A percentile compares a stretch with the other conserved stretches of the same genome.
These are phyloP conservation scores for Achlya flavicornis DNA, from an alignment of 2,888 invertebrate species.

Conservation along the genomic window DNA sequence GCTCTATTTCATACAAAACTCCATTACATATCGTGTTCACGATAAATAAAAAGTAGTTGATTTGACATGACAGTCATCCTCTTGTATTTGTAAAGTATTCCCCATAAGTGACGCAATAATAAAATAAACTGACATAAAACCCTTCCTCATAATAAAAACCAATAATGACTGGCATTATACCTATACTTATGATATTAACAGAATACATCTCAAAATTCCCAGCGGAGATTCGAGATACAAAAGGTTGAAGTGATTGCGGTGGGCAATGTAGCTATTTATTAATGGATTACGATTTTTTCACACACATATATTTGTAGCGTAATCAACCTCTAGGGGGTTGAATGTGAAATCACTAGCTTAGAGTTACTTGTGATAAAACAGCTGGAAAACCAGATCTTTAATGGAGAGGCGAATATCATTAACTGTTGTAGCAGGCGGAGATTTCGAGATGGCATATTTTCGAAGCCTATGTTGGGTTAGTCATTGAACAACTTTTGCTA, in stretches of 20 bases:
- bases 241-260: neutral
- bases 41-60: too few species aligned
- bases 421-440: neutral
- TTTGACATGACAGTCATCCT: too few species aligned
- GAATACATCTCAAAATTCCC: neutral
- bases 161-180: neutral
- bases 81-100: too few species aligned
- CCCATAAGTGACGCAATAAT: too few species aligned
- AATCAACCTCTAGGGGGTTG: conserved; percentile 3
- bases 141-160: neutral
- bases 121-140: neutral
- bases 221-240: neutral
- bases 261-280: conserved; percentile 2
- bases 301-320: neutral
- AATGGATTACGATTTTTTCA: neutral
- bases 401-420: neutral
- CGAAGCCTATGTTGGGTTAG: too few species aligned
- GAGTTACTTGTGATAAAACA: neutral
- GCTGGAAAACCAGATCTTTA: neutral
- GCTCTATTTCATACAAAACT: too few species aligned
- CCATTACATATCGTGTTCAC: too few species aligned
- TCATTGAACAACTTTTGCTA: too few species aligned
- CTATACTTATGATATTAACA: neutral
- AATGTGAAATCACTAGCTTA: neutral
- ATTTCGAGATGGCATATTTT: too few species aligned